Percentiles rank a stretch among this genome's conserved stretches.
These are phyloP conservation scores for Cacoxenus indagator DNA, from an alignment of 2,888 invertebrate species.

Conservation along the genomic window DNA sequence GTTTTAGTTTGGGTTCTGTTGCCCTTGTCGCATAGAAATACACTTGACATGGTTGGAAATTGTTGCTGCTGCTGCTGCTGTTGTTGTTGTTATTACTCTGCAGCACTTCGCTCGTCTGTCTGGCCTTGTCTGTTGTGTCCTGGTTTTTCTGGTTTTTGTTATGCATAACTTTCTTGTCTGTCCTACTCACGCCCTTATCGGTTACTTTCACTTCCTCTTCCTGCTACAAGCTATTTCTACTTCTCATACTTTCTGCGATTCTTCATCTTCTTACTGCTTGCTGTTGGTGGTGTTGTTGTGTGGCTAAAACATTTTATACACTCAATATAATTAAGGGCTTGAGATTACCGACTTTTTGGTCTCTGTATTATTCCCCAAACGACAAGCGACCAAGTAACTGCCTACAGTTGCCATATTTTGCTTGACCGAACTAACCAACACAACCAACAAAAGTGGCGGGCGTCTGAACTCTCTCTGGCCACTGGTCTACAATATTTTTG, in stretches of 20 bases:
- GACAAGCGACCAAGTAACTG: slow-evolving; percentile 41
- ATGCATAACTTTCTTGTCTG: slow-evolving; percentile 1
- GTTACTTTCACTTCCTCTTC: slow-evolving; percentile 56
- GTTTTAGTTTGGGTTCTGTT: not conserved
- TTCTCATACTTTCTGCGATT: not conserved
- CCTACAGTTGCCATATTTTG: not conserved
- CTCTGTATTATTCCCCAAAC: slow-evolving; percentile 2
- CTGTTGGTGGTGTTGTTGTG: slow-evolving; percentile 42
- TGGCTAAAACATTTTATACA: slow-evolving; percentile 66
- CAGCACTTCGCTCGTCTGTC: not conserved
- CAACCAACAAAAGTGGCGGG: not conserved
- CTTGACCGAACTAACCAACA: too few relatives aligned
- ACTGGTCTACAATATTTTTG: slow-evolving; percentile 44
- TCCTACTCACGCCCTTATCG: slow-evolving; percentile 28
- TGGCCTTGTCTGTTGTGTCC: slow-evolving; percentile 9
- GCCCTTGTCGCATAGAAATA: not conserved
- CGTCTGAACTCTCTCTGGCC: slow-evolving; percentile 12
- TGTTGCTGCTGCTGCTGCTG: slow-evolving; percentile 13
- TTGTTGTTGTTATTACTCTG: not conserved
- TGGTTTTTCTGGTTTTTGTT: slow-evolving; percentile 1
- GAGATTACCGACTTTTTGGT: slow-evolving; percentile 47
- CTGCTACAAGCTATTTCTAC: slow-evolving; percentile 24
- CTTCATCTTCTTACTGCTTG: slow-evolving; percentile 6
- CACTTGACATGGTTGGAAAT: slow-evolving; percentile 39
- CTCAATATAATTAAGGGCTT: slow-evolving; percentile 68